phyloP scores from a whole-genome alignment of 1,140 invertebrate species.

The Stratiolaelaps scimitus region DNA sequence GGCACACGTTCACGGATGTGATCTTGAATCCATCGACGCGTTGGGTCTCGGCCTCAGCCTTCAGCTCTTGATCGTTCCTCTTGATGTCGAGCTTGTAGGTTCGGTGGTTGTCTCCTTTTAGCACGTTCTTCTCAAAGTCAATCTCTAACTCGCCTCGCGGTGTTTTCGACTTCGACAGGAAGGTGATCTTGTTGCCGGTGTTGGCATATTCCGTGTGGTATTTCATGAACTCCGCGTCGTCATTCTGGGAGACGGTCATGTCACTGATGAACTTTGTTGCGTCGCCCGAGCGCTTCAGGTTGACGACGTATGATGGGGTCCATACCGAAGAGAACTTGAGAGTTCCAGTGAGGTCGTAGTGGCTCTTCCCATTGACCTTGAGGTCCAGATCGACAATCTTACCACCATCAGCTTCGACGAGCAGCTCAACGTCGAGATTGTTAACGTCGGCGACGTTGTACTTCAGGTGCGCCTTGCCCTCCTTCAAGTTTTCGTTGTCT shows the following conservation, averaged over 20 bases:
- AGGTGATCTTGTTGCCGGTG: conserved; percentile 14
- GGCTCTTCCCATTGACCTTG: background rate
- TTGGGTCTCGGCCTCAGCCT: conserved; percentile 22
- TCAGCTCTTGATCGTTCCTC: conserved; percentile 1
- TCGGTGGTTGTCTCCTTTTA: background rate
- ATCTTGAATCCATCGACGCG: conserved; percentile 21
- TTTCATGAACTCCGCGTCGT: background rate
- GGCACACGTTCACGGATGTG: conserved; percentile 15
- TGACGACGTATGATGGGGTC: conserved; percentile 11
- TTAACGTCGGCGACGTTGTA: background rate
- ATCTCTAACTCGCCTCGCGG: background rate
- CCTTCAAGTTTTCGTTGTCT: conserved; percentile 16
- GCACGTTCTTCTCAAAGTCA: conserved; percentile 7
- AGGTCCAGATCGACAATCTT: conserved; percentile 1
- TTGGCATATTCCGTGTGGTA: background rate
- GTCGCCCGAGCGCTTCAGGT: background rate
- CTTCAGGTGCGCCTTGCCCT: conserved; percentile 26
- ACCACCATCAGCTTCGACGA: background rate
- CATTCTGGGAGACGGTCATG: background rate
- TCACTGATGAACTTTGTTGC: background rate
- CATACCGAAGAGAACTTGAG: background rate
- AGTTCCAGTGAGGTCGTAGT: background rate
- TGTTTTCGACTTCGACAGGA: background rate
- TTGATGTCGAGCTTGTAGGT: conserved; percentile 24
- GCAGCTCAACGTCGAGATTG: background rate